Evolutionary conservation across 2,888 invertebrate species (phyloP), one percentile per base, ranked within the genome.

Genomic region (Eupithecia insigniata): DNA sequence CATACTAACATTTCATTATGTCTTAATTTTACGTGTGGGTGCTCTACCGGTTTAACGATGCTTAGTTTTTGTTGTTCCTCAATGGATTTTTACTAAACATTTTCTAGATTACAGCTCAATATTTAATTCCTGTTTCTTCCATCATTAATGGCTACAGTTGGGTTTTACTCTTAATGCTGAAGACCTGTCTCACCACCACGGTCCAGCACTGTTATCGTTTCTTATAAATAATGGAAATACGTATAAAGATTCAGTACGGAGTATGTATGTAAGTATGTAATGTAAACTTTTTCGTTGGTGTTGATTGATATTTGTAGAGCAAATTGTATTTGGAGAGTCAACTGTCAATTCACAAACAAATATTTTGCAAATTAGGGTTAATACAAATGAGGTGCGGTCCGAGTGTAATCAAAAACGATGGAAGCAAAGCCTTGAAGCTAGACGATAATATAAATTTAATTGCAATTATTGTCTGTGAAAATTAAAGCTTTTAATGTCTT

Each of bases 11-110:
- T 89, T 89, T 89, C 83, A 60, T 55, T 55, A 22, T 22, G 87
- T 87, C 87, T 89, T 90, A 82, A 89, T 87, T 87, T 89, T 84
- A 87, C 81, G 84, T 84, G 81, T 81, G 80, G 83, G 81, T 78
- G 81, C 84, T 67, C 78, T 72, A 76, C 72, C 55, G 70, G 73
- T 71, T 72, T 71, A 64, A 64, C 64, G n/a, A 39, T 64, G 36
- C 22, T 36, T 36, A 22, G n/a, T 64, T 64, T 36, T 36, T 64
- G 36, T 64, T 39, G 12, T 22, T 22, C 26, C 22, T 34, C 26
- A 16, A 36, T 39, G 36, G 22, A 64, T 39, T 26, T 36, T 1
- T 32, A 12, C 10, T 6, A 32, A 36, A 32, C 36, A 34, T 64
- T 34, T 12, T 36, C 34, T 61, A 62, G 34, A 62, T 12, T 26